phyloP scores from a whole-genome alignment of 2,113 vertebrate species.

The Syngnathus floridae region DNA sequence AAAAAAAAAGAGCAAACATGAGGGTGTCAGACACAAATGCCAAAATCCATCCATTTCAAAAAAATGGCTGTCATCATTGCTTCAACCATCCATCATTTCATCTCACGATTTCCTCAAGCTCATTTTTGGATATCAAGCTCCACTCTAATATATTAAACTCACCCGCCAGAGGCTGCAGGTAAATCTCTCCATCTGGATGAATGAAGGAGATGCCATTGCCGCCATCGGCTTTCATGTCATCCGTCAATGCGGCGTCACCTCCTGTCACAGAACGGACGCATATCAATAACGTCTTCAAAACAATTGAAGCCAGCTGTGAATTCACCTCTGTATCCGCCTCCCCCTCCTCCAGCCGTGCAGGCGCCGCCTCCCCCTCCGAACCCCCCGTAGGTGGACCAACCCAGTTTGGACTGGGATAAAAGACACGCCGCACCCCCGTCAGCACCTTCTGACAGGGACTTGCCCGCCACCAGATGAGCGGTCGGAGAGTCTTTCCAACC shows the following conservation, averaged over 20 bases:
- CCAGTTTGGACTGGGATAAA: conserved; percentile 72
- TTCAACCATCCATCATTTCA: too few species aligned
- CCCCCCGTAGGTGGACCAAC: conserved; percentile 81
- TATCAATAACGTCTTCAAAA: too few species aligned
- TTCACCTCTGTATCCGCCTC: conserved; percentile 83
- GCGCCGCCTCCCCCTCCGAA: conserved; percentile 86
- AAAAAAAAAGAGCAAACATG: background rate
- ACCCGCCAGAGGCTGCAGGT: conserved; percentile 86
- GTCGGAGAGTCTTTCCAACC: conserved; percentile 73
- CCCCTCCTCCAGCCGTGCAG: conserved; percentile 82
- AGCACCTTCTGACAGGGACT: conserved; percentile 76
- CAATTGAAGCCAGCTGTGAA: too few species aligned
- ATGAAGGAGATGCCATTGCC: conserved; percentile 84
- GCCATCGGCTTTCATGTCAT: conserved; percentile 79
- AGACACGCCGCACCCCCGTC: conserved; percentile 79
- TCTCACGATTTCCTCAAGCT: too few species aligned
- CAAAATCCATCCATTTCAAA: background rate
- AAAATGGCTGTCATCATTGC: too few species aligned
- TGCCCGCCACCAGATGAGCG: conserved; percentile 65
- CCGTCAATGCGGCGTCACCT: conserved; percentile 72
- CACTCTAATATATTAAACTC: conserved; percentile 1
- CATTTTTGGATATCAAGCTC: background rate
- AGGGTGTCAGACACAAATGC: background rate
- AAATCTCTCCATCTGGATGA: conserved; percentile 81
- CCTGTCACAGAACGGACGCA: conserved; percentile 57